These are phyloP conservation scores for Glossophaga mutica DNA, from an alignment of 2,797 vertebrate genomes.

Conservation along the genomic window DNA sequence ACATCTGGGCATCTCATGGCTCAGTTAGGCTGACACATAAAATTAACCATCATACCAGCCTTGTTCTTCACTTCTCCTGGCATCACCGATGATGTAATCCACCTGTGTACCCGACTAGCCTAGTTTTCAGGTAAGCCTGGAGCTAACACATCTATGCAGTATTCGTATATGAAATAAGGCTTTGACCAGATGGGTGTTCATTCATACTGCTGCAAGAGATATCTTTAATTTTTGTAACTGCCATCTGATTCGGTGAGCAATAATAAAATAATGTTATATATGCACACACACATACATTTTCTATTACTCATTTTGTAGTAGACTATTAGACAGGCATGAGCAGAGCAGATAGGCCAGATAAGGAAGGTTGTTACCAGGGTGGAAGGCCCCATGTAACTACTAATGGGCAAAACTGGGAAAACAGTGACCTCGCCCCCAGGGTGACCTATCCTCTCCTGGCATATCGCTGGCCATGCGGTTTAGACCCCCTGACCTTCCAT, in stretches of 20 bases:
- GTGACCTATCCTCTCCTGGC: too few species aligned
- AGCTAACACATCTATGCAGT: background rate
- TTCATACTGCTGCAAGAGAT: background rate
- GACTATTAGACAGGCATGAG: too few species aligned
- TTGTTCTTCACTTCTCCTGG: background rate
- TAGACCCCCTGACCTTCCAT: too few species aligned
- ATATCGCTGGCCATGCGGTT: too few species aligned
- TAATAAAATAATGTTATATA: background rate
- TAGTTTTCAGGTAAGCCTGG: background rate
- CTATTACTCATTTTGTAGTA: background rate
- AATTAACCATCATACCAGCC: background rate
- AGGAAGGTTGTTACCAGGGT: too few species aligned
- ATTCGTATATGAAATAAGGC: background rate
- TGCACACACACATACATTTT: background rate
- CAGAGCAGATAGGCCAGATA: too few species aligned
- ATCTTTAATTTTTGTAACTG: slow-evolving; percentile 3
- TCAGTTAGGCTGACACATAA: background rate
- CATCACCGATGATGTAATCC: background rate
- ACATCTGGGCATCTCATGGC: background rate
- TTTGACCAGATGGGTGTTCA: background rate
- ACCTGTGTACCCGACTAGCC: background rate
- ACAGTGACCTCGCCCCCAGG: too few species aligned
- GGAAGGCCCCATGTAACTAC: too few species aligned
- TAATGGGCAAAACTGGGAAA: too few species aligned
- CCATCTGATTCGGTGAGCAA: background rate